Evolutionary conservation across 2,888 invertebrate genomes (phyloP), one percentile per base, ranked within the genome.

Genomic region (Spicauda simplicius): DNA sequence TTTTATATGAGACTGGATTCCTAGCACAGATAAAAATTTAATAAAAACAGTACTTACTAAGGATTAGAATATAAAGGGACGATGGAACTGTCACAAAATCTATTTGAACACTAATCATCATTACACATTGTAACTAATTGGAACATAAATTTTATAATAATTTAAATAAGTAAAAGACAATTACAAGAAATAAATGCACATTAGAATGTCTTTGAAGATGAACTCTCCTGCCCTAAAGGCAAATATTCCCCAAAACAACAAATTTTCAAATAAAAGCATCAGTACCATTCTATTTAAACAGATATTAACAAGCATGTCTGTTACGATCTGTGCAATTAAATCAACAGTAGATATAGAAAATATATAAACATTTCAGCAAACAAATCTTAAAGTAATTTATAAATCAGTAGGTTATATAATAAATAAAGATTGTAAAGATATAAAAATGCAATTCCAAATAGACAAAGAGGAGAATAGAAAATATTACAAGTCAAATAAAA

Each of bases 1-100:
- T 83, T 81, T 85, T 80, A 50, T 81, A 81, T 75, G 83, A 85
- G 86, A 88, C 83, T 84, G 83, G 82, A 85, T 86, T 87, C 82
- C 90, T 91, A 91, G 84, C 80, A 84, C 85, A 84, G 84, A 85
- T 87, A 84, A 85, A 85, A 84, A 80, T 81, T 84, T 82, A 73
- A 86, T 84, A 82, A 76, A 90, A 91, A 91, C 87, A 88, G 87
- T 90, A 88, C 84, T 87, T 81, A 83, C 88, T 90, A 90, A 86
- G 76, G 83, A 77, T 84, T 88, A 88, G 80, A 88, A 87, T 86
- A 87, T 83, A 86, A 84, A 84, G 82, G 84, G 81, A 84, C 84
- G 85, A 85, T 80, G 85, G 86, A 88, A 89, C 88, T 88, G 83
- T 87, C 84, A 84, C 83, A 85, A 83, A 85, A 83, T 80, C 80